These are phyloP conservation scores for Drosophila eugracilis DNA, from an alignment of 1,140 invertebrate species.

Conservation along the genomic window DNA sequence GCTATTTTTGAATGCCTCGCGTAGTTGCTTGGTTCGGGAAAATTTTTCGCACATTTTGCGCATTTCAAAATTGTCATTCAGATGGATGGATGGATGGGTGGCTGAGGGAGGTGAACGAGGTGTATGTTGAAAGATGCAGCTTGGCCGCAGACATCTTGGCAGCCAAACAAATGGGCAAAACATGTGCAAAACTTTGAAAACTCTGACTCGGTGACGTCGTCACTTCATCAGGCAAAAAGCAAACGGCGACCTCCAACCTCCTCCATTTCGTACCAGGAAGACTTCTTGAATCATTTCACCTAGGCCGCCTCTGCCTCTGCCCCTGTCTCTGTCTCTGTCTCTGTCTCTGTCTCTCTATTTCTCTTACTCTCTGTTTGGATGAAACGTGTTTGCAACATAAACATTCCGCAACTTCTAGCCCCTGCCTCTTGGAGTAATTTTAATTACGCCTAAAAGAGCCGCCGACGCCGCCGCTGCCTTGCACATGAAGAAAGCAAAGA, in stretches of 20 bases:
- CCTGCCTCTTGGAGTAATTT: conserved; percentile 57
- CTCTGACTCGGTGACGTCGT: conserved; percentile 14
- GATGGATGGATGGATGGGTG: too few species aligned
- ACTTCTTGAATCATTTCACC: conserved; percentile 19
- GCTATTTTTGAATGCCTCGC: conserved; percentile 32
- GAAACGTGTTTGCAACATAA: conserved; percentile 78
- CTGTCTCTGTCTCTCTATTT: too few species aligned
- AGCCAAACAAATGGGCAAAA: conserved; percentile 46
- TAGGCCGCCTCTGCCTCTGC: too few species aligned
- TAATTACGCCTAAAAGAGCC: conserved; percentile 81
- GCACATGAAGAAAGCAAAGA: conserved; percentile 59
- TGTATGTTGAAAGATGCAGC: conserved; percentile 12
- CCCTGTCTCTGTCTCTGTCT: too few species aligned
- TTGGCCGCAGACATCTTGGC: conserved; percentile 58
- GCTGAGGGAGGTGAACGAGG: too few species aligned
- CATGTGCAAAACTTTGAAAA: conserved; percentile 47
- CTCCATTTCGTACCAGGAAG: conserved; percentile 58
- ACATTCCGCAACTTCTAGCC: conserved; percentile 34
- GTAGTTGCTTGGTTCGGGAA: conserved; percentile 28
- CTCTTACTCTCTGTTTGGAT: conserved; percentile 50
- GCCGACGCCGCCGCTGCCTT: too few species aligned
- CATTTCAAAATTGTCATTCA: conserved; percentile 65
- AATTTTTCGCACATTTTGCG: conserved; percentile 36
- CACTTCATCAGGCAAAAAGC: conserved; percentile 72
- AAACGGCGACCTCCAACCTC: conserved; percentile 39